Base-by-base conservation (phyloP, 53 echinoderm and acorn worm genomes). In the Apostichopus leukothele region DNA sequence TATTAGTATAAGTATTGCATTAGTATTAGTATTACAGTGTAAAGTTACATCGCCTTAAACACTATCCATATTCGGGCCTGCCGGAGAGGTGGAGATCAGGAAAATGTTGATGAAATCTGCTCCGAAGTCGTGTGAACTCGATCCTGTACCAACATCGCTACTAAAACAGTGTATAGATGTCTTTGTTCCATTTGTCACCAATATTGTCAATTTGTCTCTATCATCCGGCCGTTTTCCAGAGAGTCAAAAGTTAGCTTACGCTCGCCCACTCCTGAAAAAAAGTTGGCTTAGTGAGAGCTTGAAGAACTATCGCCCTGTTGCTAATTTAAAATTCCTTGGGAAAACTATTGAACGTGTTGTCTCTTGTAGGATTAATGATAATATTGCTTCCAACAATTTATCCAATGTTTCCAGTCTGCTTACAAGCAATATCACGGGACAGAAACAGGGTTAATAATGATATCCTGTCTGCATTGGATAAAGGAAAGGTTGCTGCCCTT, bases 391-490 rank as follows among this genome's bases (percentile, higher is more conserved):
- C 60, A 59, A 53, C 55, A 53, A 81, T 53, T 81, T 81, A 81
- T 81, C 83, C 11, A 55, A 81, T 9, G 9, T 53, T 25, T 25
- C 25, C 25, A 25, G 25, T 25, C 25, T 25, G 25, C 25, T 25
- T 25, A 25, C 25, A 25, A 25, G 25, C 25, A 25, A 25, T 25
- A 25, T 25, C 25, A 25, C 25, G 25, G 25, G 25, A 25, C 25
- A 25, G 25, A 25, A 25, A 25, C 18, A 76, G 73, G 39, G 89
- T 86, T 5, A 55, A 86, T 11, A 92, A 92, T 68, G 92, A 92
- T 77, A 89, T 92, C 16, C 78, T 92, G 13, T 76, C 78, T 67
- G 81, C 92, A 79, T 78, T 90, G 75, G 90, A 92, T 59, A 19
- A 52, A 67, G 92, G 89, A 5, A 89, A 77, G 13, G 51, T 92